A percentile compares a stretch with the other conserved stretches of the same genome.
Conservation (phyloP, 2,888 invertebrate species). For the Caradrina clavipalpis region DNA sequence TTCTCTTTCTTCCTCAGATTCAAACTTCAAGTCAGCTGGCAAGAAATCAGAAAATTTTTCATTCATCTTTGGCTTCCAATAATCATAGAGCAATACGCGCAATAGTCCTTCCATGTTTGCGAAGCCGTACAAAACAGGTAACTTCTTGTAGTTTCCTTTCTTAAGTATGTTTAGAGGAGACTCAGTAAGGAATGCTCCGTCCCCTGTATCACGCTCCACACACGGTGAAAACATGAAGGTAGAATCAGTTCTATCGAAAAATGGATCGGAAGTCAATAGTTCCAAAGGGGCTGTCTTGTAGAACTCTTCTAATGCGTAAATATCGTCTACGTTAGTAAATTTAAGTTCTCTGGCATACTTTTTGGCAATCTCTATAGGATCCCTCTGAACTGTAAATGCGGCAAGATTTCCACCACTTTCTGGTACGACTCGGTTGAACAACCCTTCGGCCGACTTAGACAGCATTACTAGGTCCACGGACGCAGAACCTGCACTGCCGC, state of each 20-base stretch:
- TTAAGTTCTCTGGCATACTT: constrained; percentile 64
- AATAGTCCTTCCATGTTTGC: constrained; percentile 71
- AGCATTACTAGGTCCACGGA: constrained; percentile 69
- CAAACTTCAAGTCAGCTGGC: constrained; percentile 74
- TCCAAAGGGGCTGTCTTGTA: constrained; percentile 64
- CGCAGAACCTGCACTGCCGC: constrained; percentile 70
- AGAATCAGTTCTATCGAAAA: constrained; percentile 60
- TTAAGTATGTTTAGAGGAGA: constrained; percentile 71
- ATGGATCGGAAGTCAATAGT: constrained; percentile 59
- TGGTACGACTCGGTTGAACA: constrained; percentile 71
- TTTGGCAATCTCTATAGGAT: constrained; percentile 72
- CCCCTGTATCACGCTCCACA: constrained; percentile 51
- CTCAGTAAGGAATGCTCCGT: constrained; percentile 70
- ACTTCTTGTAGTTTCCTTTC: constrained; percentile 64
- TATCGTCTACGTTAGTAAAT: constrained; percentile 68
- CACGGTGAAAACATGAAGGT: constrained; percentile 64
- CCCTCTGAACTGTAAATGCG: constrained; percentile 65
- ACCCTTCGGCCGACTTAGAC: constrained; percentile 65
- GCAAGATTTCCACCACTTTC: constrained; percentile 70
- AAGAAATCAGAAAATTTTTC: constrained; percentile 56
- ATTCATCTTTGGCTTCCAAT: constrained; percentile 73
- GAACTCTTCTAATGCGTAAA: constrained; percentile 73
- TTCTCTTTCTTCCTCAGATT: constrained; percentile 67
- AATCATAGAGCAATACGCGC: constrained; percentile 54
- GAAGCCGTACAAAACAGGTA: constrained; percentile 68